Base-by-base conservation (phyloP, 2,888 invertebrate species). In the Sussaba pulchella region DNA sequence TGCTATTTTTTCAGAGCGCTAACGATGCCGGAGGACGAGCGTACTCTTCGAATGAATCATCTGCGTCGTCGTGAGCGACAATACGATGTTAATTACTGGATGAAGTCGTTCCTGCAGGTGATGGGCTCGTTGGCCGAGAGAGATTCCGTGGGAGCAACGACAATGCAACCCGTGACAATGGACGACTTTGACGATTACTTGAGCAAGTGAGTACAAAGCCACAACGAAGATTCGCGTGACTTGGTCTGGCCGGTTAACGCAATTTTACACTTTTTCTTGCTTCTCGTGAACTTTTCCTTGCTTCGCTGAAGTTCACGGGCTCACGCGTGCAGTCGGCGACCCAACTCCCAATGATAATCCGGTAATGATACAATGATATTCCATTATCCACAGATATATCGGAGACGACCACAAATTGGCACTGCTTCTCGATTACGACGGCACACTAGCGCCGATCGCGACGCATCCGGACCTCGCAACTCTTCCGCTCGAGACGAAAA, bases 131-230 rank as follows among this genome's bases (percentile, higher is more conserved):
- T 97, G 54, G 96, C 96, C 86, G 96, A 96, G 83, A 94, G 94
- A n/a, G 97, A 97, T 86, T 96, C 97, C 83, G 95, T 97, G 66
- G 96, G 97, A 12, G 96, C 96, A 2, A 96, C 97, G 0, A 96
- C 95, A 26, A 97, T 98, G 96, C 97, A 97, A 83, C 97, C 97
- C 0, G 96, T 97, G n/a, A 97, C 97, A 5, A 95, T 97, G 88
- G 97, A 98, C 87, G 97, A 98, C 92, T 98, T 98, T 89, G 97
- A 98, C 89, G 97, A 97, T 91, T 97, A 97, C 89, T 93, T 98
- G 73, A 95, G 96, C 82, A 97, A 97, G 96, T 97, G 93, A 94
- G 95, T 93, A 85, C 77, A 83, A 81, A 74, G 36, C 71, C 72
- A 59, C 78, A 45, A n/a, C n/a, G n/a, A 47, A 59, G 9, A 77